phyloP scores from a whole-genome alignment of 2,113 vertebrate species.

The Erythrolamprus reginae region DNA sequence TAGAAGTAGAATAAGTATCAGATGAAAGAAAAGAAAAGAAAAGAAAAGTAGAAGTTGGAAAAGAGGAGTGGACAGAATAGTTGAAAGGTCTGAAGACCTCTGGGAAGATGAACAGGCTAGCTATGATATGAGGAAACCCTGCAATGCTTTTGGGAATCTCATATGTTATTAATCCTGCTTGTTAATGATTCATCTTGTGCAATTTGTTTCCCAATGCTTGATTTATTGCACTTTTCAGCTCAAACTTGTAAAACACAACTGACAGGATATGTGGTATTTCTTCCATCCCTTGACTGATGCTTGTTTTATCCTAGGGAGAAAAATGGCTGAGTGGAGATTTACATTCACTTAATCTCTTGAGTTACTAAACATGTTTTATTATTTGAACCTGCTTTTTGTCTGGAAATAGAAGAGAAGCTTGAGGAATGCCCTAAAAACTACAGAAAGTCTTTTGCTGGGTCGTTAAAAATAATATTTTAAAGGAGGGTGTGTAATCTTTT shows the following conservation, averaged over 20 bases:
- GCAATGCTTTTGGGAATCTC: not conserved
- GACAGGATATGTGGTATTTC: not conserved
- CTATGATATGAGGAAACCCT: not conserved
- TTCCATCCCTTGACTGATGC: not conserved
- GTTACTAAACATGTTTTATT: not conserved
- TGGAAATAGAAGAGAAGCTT: not conserved
- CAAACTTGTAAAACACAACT: not conserved
- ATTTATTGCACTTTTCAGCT: not conserved
- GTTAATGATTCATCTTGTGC: not conserved
- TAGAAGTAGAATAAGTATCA: not conserved
- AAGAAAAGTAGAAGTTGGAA: not conserved
- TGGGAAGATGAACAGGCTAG: not conserved
- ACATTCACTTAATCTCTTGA: not conserved
- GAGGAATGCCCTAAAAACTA: not conserved
- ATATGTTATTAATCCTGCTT: not conserved
- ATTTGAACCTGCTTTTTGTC: not conserved
- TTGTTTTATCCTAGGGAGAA: not conserved
- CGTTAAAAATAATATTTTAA: conserved; percentile 1
- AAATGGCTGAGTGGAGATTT: not conserved
- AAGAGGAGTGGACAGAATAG: not conserved
- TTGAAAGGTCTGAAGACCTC: not conserved
- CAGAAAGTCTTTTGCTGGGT: conserved; percentile 12
- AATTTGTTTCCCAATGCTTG: not conserved
- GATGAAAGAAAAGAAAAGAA: not conserved
- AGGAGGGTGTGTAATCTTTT: not conserved